phyloP scores from a whole-genome alignment of 2,888 invertebrate species.

The Troides helena region DNA sequence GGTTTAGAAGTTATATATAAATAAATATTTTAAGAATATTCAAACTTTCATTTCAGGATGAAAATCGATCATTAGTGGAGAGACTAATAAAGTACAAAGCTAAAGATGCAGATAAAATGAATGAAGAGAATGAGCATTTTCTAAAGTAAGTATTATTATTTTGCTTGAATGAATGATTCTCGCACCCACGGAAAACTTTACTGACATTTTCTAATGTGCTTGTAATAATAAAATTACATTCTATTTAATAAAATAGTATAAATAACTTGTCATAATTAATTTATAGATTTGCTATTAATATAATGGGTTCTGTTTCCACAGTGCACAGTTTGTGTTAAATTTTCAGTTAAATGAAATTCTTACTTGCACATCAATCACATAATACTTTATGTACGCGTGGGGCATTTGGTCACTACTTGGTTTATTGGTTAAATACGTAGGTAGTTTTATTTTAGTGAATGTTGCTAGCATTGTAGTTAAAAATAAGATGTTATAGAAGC shows the following conservation, averaged over 20 bases:
- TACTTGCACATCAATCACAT: slow-evolving; percentile 31
- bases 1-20: background rate
- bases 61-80: slow-evolving; percentile 91
- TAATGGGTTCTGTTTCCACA: background rate
- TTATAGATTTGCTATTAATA: background rate
- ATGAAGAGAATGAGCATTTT: slow-evolving; percentile 97
- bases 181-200: slow-evolving; percentile 24
- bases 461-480: slow-evolving; percentile 40
- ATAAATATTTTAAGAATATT: background rate
- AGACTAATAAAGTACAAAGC: slow-evolving; percentile 95
- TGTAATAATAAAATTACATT: slow-evolving; percentile 18
- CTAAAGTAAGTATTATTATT: slow-evolving; percentile 84
- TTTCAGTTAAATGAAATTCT: slow-evolving; percentile 1
- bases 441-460: slow-evolving; percentile 54
- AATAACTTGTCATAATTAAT: background rate
- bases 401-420: slow-evolving; percentile 51
- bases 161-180: slow-evolving; percentile 30
- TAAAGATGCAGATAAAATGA: slow-evolving; percentile 97
- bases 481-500: slow-evolving; percentile 43
- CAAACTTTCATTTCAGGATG: slow-evolving; percentile 83
- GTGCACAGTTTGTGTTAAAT: background rate
- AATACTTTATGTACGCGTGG: slow-evolving; percentile 36
- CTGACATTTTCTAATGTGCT: slow-evolving; percentile 35
- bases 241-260: slow-evolving; percentile 4
- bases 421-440: slow-evolving; percentile 36